Conservation (phyloP, 2,888 invertebrate species). For the Pecten maximus region DNA sequence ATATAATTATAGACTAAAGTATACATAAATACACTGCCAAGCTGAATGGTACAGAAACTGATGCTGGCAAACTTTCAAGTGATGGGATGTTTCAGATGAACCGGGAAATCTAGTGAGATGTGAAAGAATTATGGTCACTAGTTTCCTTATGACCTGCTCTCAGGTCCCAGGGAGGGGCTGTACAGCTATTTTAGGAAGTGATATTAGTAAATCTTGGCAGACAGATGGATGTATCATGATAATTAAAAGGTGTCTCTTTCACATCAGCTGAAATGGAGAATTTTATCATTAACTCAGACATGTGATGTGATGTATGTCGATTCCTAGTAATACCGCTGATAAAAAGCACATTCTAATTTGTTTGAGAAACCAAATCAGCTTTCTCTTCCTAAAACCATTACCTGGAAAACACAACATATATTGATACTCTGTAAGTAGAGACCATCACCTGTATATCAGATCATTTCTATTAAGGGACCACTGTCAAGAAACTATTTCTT, state of each 20-base stretch:
- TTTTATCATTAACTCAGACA: not conserved
- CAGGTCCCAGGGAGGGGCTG: not conserved
- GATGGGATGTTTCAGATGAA: not conserved
- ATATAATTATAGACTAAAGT: slow-evolving; percentile 4
- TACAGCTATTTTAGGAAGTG: not conserved
- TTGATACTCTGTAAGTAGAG: no score
- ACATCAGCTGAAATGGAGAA: not conserved
- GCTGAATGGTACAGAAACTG: not conserved
- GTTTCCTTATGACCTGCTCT: not conserved
- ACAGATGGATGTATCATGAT: slow-evolving; percentile 21
- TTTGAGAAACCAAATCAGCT: not conserved
- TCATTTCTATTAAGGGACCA: not conserved
- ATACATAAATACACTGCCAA: not conserved
- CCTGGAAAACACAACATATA: no score
- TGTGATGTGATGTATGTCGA: not conserved
- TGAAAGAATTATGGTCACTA: not conserved
- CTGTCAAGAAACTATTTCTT: not conserved
- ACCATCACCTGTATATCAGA: no score
- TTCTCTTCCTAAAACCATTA: no score
- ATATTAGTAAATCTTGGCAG: not conserved
- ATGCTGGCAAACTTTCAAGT: not conserved
- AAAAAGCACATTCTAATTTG: not conserved
- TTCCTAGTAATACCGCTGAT: not conserved
- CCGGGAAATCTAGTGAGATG: not conserved
- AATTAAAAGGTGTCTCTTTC: not conserved